A percentile compares a stretch with the other conserved stretches of the same genome.
phyloP scores from a whole-genome alignment of 2,888 invertebrate species.

The Anoncus sp. region DNA sequence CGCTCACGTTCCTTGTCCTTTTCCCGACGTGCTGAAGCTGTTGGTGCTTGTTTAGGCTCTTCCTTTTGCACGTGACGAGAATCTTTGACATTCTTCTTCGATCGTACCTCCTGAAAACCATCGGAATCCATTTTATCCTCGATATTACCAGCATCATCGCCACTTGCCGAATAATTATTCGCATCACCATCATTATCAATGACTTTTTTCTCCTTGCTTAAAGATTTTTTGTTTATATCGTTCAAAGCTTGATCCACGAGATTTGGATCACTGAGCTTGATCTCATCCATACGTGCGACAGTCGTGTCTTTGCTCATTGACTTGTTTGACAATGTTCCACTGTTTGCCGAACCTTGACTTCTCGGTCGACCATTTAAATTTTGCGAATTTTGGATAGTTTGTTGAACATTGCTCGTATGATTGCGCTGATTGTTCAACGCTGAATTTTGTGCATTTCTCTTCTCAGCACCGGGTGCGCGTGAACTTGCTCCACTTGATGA shows the following conservation, averaged over 20 bases:
- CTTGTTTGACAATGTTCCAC: constrained; percentile 70
- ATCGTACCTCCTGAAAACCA: constrained; percentile 94
- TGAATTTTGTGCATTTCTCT: constrained; percentile 76
- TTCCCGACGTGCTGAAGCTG: constrained; percentile 68
- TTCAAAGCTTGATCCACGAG: constrained; percentile 85
- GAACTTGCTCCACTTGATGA: constrained; percentile 71
- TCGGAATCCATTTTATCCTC: constrained; percentile 85
- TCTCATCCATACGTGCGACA: constrained; percentile 85
- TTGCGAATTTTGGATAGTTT: constrained; percentile 74
- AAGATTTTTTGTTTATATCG: constrained; percentile 81
- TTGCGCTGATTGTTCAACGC: constrained; percentile 76
- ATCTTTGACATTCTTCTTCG: constrained; percentile 90
- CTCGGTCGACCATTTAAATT: constrained; percentile 78
- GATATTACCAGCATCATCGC: constrained; percentile 78
- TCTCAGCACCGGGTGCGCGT: constrained; percentile 79
- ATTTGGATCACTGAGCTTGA: constrained; percentile 85
- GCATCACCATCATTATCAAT: constrained; percentile 85
- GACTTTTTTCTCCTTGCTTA: constrained; percentile 79
- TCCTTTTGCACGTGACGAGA: constrained; percentile 82
- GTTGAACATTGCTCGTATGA: constrained; percentile 79
- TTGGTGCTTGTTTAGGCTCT: constrained; percentile 68
- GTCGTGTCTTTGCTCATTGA: constrained; percentile 80
- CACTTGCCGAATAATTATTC: constrained; percentile 84
- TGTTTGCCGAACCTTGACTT: constrained; percentile 77
- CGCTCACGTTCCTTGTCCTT: constrained; percentile 78